Conservation (phyloP, 1,140 invertebrate genomes). For the Pygmarrhopalites habei region DNA sequence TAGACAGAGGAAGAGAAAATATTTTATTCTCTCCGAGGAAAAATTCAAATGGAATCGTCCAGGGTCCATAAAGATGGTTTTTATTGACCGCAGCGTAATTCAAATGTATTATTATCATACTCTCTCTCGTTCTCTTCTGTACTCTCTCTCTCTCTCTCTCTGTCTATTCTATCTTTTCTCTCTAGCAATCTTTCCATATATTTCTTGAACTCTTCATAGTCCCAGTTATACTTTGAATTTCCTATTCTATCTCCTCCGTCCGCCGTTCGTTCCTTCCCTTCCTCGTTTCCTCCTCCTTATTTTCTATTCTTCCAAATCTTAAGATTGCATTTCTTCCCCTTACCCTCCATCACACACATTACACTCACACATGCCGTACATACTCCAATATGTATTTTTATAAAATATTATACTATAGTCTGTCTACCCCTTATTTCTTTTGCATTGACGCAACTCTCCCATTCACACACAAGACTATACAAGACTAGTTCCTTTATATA, state of each 20-base stretch:
- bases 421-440: too few species aligned
- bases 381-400: too few species aligned
- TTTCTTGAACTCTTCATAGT: too few species aligned
- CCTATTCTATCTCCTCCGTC: not conserved
- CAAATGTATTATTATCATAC: constrained; percentile 36
- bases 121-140: constrained; percentile 9
- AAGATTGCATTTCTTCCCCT: not conserved
- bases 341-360: constrained; percentile 1
- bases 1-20: constrained; percentile 16
- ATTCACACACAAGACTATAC: too few species aligned
- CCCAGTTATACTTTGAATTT: too few species aligned
- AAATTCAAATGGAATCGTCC: constrained; percentile 38
- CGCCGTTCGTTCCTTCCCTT: not conserved
- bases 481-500: too few species aligned
- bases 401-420: too few species aligned
- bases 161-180: not conserved
- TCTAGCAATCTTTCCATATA: too few species aligned
- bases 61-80: constrained; percentile 37
- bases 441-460: too few species aligned
- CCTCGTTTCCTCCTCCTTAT: constrained; percentile 12
- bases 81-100: constrained; percentile 39
- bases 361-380: not conserved
- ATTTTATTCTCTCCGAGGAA: constrained; percentile 35
- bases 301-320: not conserved
- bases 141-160: constrained; percentile 11